Evolutionary conservation across 2,888 invertebrate genomes (phyloP).

Genomic region (Philhelius pedissequus): DNA sequence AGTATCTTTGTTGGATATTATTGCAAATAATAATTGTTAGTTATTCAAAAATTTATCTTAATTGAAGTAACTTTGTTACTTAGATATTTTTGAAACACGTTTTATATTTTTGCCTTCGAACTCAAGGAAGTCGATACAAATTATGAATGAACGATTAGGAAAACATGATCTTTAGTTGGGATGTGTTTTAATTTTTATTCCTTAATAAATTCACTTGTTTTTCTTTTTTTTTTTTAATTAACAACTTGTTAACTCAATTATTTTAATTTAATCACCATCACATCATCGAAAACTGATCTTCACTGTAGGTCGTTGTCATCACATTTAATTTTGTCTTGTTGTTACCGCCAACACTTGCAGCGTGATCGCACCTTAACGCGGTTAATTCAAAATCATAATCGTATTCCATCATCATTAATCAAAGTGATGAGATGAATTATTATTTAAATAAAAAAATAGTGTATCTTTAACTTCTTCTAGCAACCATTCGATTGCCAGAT

Average conservation of each 20-base stretch:
- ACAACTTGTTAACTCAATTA: conserved; percentile 22
- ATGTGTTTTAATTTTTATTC: background rate
- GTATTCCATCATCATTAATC: conserved; percentile 54
- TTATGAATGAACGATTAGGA: conserved; percentile 34
- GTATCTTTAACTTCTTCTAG: background rate
- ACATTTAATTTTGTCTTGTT: background rate
- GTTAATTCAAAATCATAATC: conserved; percentile 26
- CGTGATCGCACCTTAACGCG: conserved; percentile 37
- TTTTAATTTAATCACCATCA: conserved; percentile 40
- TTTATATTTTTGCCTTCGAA: conserved; percentile 20
- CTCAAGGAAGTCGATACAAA: conserved; percentile 10
- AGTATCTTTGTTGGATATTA: conserved; percentile 30
- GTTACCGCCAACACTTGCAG: conserved; percentile 37
- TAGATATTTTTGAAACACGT: conserved; percentile 55
- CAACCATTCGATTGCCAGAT: conserved; percentile 8
- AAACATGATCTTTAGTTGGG: conserved; percentile 4
- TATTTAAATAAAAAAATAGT: background rate
- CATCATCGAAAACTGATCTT: conserved; percentile 40
- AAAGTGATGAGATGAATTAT: conserved; percentile 25
- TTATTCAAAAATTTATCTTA: conserved; percentile 14
- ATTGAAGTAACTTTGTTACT: conserved; percentile 22
- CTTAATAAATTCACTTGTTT: background rate
- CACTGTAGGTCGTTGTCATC: conserved; percentile 11
- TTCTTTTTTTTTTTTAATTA: background rate
- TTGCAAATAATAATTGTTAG: background rate